Percentiles rank a stretch among this genome's conserved stretches.
phyloP scores from a whole-genome alignment of 2,113 vertebrate genomes.

The Neodon shergylaensis region DNA sequence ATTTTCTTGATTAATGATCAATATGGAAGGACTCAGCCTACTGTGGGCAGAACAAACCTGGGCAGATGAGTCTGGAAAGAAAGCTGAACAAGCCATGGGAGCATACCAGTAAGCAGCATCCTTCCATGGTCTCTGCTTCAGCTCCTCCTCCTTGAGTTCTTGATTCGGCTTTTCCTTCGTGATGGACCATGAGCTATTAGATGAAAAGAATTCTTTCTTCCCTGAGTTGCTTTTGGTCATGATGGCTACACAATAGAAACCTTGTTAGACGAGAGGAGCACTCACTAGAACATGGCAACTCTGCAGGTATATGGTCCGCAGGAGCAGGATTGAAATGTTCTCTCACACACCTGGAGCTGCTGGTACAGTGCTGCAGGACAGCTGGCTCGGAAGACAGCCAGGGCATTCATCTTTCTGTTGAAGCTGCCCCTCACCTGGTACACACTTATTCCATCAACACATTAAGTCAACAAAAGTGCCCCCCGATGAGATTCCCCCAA shows the following conservation, averaged over 20 bases:
- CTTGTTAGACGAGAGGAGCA: neutral
- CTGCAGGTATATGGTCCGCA: neutral
- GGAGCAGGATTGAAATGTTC: neutral
- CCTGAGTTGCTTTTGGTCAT: neutral
- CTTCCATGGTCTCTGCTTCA: neutral
- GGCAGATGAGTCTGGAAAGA: neutral
- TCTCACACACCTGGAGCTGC: neutral
- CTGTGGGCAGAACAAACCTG: neutral
- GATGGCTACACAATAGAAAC: neutral
- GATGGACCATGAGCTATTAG: neutral
- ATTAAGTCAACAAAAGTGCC: neutral
- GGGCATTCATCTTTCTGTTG: neutral
- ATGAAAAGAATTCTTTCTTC: neutral
- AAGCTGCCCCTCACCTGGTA: neutral
- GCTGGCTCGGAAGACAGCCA: neutral
- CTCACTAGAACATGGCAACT: neutral
- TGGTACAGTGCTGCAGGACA: neutral
- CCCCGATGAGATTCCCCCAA: neutral
- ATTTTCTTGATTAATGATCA: neutral
- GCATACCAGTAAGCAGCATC: neutral
- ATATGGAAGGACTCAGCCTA: neutral
- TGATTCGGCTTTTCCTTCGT: neutral
- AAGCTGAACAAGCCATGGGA: neutral
- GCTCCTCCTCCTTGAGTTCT: neutral
- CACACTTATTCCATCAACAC: neutral